phyloP scores from a whole-genome alignment of 2,113 vertebrate genomes.

The Corynorhinus townsendii region DNA sequence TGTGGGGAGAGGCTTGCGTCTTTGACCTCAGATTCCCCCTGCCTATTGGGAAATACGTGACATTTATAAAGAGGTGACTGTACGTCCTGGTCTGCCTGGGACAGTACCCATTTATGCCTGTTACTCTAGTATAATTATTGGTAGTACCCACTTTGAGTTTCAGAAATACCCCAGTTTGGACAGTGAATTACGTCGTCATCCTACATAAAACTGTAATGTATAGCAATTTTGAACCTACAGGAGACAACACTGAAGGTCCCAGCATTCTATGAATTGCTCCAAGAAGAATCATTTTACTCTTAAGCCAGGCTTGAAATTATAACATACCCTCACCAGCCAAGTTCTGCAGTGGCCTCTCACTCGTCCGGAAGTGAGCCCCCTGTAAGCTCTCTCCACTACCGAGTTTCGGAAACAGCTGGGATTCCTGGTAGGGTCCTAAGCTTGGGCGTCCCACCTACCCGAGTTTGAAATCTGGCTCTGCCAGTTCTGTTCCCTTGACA shows the following conservation, averaged over 20 bases:
- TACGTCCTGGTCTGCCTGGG: background rate
- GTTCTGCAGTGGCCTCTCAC: background rate
- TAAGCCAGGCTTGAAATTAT: background rate
- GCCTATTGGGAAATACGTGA: background rate
- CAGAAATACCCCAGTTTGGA: background rate
- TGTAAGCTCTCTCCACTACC: background rate
- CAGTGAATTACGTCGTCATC: background rate
- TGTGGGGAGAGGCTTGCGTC: background rate
- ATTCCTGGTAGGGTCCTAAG: background rate
- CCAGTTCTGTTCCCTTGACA: background rate
- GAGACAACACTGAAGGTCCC: background rate
- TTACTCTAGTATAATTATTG: background rate
- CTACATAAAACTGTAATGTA: background rate
- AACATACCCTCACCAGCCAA: background rate
- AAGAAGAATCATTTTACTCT: constrained; percentile 13
- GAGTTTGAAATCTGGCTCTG: background rate
- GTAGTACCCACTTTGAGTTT: background rate
- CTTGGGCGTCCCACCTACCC: background rate
- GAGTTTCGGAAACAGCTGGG: background rate
- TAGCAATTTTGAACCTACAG: background rate
- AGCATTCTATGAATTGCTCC: background rate
- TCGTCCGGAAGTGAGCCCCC: background rate
- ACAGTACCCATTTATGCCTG: background rate
- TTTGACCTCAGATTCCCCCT: background rate
- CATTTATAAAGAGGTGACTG: background rate